Conservation (phyloP, 2,888 invertebrate species). For the Lasioglossum zephyrum region DNA sequence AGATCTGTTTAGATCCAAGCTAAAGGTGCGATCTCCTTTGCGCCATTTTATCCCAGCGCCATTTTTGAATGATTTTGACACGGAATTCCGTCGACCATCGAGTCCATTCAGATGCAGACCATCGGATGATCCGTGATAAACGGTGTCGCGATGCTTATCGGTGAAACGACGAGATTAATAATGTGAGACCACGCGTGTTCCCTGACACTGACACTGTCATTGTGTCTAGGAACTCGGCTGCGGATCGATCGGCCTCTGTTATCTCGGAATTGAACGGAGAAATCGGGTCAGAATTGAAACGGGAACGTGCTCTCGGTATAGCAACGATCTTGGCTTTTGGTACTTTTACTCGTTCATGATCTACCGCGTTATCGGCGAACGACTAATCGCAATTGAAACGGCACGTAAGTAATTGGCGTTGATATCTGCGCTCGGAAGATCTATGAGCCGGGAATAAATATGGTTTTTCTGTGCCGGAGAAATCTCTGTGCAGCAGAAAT, state of each 20-base stretch:
- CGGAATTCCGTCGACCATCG: not conserved
- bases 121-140: not conserved
- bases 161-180: conserved; percentile 11
- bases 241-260: conserved; percentile 25
- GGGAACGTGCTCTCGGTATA: not conserved
- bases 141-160: not conserved
- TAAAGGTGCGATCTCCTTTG: too few species aligned
- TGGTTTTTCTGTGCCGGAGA: not conserved
- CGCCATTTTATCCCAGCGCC: too few species aligned
- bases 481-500: not conserved
- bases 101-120: not conserved
- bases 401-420: not conserved
- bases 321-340: not conserved
- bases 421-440: not conserved
- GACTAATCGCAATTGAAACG: not conserved
- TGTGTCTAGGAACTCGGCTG: conserved; percentile 12
- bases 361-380: not conserved
- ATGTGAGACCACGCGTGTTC: not conserved
- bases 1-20: not conserved
- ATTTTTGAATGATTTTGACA: not conserved
- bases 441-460: not conserved
- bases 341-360: not conserved
- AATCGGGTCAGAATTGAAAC: conserved; percentile 31
- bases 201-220: conserved; percentile 10
- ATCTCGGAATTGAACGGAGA: conserved; percentile 19